Conservation (phyloP, 1,140 invertebrate genomes). For the Pseudoatta argentina region DNA sequence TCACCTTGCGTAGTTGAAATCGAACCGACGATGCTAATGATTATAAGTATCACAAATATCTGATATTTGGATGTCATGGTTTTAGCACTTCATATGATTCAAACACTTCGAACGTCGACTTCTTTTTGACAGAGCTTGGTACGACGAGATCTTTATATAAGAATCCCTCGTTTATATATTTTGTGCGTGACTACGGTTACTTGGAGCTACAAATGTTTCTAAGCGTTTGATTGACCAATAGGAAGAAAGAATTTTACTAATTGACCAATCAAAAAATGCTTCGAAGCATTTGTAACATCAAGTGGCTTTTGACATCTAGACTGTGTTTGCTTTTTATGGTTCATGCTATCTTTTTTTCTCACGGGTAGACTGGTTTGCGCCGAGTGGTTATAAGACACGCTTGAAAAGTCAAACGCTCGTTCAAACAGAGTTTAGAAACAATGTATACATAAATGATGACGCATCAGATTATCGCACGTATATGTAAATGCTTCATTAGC, state of each 20-base stretch:
- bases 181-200: background rate
- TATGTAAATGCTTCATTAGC: background rate
- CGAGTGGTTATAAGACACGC: no score
- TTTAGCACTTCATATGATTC: background rate
- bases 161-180: background rate
- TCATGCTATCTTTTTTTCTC: no score
- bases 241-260: no score
- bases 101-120: background rate
- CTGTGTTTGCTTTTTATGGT: background rate
- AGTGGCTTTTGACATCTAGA: background rate
- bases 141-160: constrained; percentile 1
- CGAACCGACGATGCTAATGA: background rate
- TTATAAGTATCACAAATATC: background rate
- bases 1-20: background rate
- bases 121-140: background rate
- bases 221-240: no score
- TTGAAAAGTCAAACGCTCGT: no score
- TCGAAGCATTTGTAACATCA: no score
- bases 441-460: no score
- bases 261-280: no score
- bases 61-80: background rate
- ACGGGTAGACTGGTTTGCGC: no score
- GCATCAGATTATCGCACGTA: no score
- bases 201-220: no score
- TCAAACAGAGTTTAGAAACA: background rate